phyloP scores from a whole-genome alignment of 2,797 vertebrate genomes.

The Orestias chungarensis region DNA sequence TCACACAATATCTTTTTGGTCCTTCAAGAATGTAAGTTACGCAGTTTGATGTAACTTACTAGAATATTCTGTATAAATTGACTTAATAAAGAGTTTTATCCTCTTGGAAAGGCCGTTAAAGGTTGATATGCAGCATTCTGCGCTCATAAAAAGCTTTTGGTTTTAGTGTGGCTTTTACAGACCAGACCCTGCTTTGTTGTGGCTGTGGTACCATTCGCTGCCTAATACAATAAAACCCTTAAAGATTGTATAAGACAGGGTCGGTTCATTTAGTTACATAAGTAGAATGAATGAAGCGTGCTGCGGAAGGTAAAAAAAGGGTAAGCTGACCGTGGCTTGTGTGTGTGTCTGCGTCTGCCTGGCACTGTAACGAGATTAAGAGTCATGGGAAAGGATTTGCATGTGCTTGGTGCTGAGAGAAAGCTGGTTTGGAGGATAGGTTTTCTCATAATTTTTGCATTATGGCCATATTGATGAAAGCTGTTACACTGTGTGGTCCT shows the following conservation, averaged over 20 bases:
- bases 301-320: constrained; percentile 29
- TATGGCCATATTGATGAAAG: background rate
- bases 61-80: constrained; percentile 35
- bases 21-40: constrained; percentile 32
- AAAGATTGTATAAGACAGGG: constrained; percentile 20
- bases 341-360: constrained; percentile 30
- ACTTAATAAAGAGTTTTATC: constrained; percentile 57
- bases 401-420: constrained; percentile 2
- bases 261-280: constrained; percentile 29
- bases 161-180: constrained; percentile 41
- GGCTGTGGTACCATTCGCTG: constrained; percentile 23
- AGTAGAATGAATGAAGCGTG: constrained; percentile 26
- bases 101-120: constrained; percentile 53
- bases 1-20: constrained; percentile 34
- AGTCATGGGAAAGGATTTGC: constrained; percentile 48
- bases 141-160: constrained; percentile 45
- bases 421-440: background rate
- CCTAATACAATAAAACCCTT: constrained; percentile 36
- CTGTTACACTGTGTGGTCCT: background rate
- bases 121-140: constrained; percentile 57
- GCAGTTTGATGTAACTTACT: constrained; percentile 21
- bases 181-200: constrained; percentile 28
- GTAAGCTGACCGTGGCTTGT: constrained; percentile 23
- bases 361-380: constrained; percentile 49
- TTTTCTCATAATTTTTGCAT: background rate